Conservation (phyloP, 2,888 invertebrate species). For the Cerceris ruficornis region DNA sequence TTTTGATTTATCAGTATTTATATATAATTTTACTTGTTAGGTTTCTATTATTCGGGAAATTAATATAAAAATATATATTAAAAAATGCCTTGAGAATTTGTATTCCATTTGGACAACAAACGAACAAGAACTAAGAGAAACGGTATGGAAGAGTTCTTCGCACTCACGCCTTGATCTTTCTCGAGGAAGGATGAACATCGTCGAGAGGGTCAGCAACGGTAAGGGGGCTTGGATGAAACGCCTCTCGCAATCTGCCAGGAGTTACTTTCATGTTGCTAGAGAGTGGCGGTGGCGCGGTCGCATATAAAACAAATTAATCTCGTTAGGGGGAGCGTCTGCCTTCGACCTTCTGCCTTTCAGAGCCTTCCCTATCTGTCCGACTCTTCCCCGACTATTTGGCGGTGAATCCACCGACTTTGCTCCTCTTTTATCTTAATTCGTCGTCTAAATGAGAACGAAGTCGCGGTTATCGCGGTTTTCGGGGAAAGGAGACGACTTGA, state of each 20-base stretch:
- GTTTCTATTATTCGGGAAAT: too few species aligned
- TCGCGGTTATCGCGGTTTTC: constrained; percentile 66
- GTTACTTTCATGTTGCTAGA: constrained; percentile 74
- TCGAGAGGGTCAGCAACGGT: constrained; percentile 44
- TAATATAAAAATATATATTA: too few species aligned
- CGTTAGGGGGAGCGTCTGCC: constrained; percentile 75
- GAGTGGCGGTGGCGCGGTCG: constrained; percentile 73
- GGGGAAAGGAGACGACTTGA: constrained; percentile 43
- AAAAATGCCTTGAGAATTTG: too few species aligned
- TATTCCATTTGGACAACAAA: too few species aligned
- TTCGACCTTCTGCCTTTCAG: constrained; percentile 71
- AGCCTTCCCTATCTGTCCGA: constrained; percentile 51
- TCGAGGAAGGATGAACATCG: constrained; percentile 45
- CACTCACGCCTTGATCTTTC: constrained; percentile 34
- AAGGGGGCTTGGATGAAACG: constrained; percentile 67
- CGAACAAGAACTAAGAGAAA: too few species aligned
- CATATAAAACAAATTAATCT: constrained; percentile 79
- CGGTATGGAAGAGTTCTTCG: constrained; percentile 7
- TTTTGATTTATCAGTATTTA: too few species aligned
- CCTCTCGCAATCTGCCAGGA: constrained; percentile 73
- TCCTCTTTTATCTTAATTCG: constrained; percentile 71
- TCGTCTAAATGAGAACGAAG: constrained; percentile 70
- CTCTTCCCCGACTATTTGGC: constrained; percentile 45
- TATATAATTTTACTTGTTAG: too few species aligned
- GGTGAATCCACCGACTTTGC: constrained; percentile 67